These are phyloP conservation scores for Hanleya hanleyi DNA, from an alignment of 2,888 invertebrate genomes.

Conservation along the genomic window DNA sequence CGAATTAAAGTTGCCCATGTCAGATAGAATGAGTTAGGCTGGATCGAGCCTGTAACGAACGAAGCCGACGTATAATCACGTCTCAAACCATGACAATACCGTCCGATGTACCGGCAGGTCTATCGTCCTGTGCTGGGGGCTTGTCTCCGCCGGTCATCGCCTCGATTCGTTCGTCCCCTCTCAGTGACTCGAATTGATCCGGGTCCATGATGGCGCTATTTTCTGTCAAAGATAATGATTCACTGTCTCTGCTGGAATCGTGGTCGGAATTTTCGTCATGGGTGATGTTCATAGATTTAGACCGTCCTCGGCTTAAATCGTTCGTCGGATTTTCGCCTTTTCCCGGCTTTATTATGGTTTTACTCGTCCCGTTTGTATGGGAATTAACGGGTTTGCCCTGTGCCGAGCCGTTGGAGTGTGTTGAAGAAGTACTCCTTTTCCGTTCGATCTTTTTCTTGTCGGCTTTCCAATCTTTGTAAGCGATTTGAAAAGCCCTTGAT, in stretches of 20 bases:
- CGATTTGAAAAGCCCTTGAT: constrained; percentile 62
- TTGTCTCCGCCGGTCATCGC: neutral
- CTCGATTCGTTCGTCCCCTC: neutral
- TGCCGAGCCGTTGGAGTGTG: neutral
- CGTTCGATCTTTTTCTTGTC: constrained; percentile 24
- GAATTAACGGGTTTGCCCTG: neutral
- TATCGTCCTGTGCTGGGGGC: too few relatives aligned
- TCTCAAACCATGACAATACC: too few relatives aligned
- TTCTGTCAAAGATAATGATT: constrained; percentile 1
- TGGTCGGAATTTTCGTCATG: neutral
- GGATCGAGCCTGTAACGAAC: too few relatives aligned
- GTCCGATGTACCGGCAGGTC: too few relatives aligned
- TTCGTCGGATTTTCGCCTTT: neutral
- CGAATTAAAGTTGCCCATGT: too few relatives aligned
- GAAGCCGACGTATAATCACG: too few relatives aligned
- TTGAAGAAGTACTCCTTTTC: constrained; percentile 1
- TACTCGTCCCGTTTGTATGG: neutral
- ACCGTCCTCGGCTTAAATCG: neutral
- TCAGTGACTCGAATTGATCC: neutral
- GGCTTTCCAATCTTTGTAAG: constrained; percentile 65
- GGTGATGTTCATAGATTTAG: neutral
- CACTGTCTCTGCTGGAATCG: neutral
- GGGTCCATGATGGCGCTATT: constrained; percentile 3
- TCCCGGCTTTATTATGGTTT: neutral
- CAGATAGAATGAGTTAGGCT: too few relatives aligned